Percentiles rank a stretch among this genome's conserved stretches.
These are phyloP conservation scores for Eilema depressum DNA, from an alignment of 2,888 invertebrate genomes.

Conservation along the genomic window DNA sequence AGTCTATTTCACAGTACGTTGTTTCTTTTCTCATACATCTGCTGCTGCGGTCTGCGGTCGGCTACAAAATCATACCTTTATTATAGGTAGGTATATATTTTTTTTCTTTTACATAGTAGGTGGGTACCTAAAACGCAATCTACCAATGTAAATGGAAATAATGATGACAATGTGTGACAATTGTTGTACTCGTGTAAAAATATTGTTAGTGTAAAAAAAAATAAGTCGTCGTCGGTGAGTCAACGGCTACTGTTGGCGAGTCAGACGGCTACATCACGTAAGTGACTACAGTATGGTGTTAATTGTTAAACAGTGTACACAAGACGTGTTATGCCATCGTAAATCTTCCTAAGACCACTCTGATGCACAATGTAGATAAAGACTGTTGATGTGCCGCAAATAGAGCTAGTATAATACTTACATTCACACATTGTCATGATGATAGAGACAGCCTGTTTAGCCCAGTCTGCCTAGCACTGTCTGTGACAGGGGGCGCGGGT, in stretches of 20 bases:
- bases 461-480: too few relatives aligned
- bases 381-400: neutral
- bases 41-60: too few relatives aligned
- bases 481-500: too few relatives aligned
- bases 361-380: neutral
- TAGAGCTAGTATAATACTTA: neutral
- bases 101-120: too few relatives aligned
- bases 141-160: neutral
- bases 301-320: slow-evolving; percentile 11
- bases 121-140: neutral
- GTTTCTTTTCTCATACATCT: too few relatives aligned
- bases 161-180: neutral
- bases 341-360: neutral
- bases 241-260: neutral
- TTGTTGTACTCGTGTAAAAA: neutral
- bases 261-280: neutral
- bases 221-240: neutral
- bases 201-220: neutral
- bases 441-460: too few relatives aligned
- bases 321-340: neutral
- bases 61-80: too few relatives aligned
- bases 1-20: too few relatives aligned
- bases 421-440: too few relatives aligned
- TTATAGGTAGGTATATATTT: too few relatives aligned
- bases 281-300: neutral